phyloP scores from a whole-genome alignment of 1,140 invertebrate genomes.

The Cyphomyrmex costatus region DNA sequence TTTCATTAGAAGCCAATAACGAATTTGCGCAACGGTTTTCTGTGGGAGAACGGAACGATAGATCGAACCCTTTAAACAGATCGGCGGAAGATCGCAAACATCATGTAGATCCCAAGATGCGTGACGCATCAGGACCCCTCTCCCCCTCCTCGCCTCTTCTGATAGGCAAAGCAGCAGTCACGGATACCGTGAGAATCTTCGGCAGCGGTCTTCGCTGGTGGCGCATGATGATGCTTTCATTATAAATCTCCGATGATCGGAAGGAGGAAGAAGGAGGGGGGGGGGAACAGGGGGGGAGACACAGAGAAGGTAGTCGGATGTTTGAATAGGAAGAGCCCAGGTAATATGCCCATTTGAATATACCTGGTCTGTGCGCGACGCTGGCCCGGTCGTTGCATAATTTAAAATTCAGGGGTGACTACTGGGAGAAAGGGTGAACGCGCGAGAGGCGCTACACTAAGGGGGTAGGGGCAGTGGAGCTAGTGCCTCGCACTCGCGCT shows the following conservation, averaged over 20 bases:
- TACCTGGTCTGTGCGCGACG: slow-evolving; percentile 70
- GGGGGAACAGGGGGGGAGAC: slow-evolving; percentile 21
- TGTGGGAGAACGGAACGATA: slow-evolving; percentile 56
- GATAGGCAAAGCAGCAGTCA: slow-evolving; percentile 82
- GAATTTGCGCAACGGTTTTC: slow-evolving; percentile 66
- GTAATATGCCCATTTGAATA: slow-evolving; percentile 85
- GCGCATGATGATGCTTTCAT: slow-evolving; percentile 77
- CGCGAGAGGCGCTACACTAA: slow-evolving; percentile 34
- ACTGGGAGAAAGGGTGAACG: slow-evolving; percentile 42
- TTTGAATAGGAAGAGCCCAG: slow-evolving; percentile 85
- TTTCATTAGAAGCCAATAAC: slow-evolving; percentile 36
- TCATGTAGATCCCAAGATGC: slow-evolving; percentile 27
- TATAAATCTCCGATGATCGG: slow-evolving; percentile 84
- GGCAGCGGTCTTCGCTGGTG: slow-evolving; percentile 81
- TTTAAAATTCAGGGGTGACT: slow-evolving; percentile 82
- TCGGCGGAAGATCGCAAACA: slow-evolving; percentile 65
- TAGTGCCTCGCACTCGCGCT: slow-evolving; percentile 60
- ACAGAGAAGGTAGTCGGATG: slow-evolving; percentile 65
- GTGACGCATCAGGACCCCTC: slow-evolving; percentile 23
- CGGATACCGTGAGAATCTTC: slow-evolving; percentile 76
- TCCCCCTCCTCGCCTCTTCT: neutral
- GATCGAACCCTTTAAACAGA: slow-evolving; percentile 70
- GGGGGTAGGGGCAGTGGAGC: slow-evolving; percentile 58
- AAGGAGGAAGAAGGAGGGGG: slow-evolving; percentile 19
- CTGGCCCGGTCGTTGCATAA: slow-evolving; percentile 82